phyloP scores from a whole-genome alignment of 2,113 vertebrate genomes.

The Channa argus region DNA sequence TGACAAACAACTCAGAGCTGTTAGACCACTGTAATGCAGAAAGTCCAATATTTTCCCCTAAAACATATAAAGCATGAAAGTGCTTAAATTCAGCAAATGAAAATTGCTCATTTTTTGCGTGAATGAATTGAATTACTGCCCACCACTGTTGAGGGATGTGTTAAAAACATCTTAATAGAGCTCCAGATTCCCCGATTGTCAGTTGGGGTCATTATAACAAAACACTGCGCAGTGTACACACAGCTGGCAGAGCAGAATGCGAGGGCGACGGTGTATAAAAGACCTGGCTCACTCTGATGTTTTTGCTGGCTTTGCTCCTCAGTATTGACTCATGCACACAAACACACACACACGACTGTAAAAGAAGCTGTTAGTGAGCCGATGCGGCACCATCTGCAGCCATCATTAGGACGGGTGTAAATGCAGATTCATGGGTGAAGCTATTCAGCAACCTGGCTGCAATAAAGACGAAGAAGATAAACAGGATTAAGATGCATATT shows the following conservation, averaged over 20 bases:
- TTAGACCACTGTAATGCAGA: no score
- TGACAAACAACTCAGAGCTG: no score
- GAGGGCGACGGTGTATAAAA: constrained; percentile 45
- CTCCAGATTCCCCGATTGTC: constrained; percentile 57
- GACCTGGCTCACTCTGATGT: constrained; percentile 45
- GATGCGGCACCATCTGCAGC: constrained; percentile 71
- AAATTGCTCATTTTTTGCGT: neutral
- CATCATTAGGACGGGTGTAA: constrained; percentile 64
- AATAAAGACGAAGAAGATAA: constrained; percentile 68
- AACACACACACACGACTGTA: constrained; percentile 16
- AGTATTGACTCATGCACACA: constrained; percentile 11
- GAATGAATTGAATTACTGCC: constrained; percentile 1
- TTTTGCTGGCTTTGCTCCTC: constrained; percentile 63
- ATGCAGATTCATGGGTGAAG: constrained; percentile 68
- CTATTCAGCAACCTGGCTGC: constrained; percentile 64
- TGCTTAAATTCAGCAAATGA: neutral
- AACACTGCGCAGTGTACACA: constrained; percentile 46
- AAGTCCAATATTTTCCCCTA: no score
- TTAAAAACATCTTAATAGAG: constrained; percentile 60
- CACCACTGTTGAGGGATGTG: constrained; percentile 9
- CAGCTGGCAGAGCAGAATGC: constrained; percentile 60
- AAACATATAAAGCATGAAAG: no score
- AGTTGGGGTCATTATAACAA: constrained; percentile 51
- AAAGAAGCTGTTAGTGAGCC: constrained; percentile 69
- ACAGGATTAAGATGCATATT: constrained; percentile 65